These are phyloP conservation scores for Macaca nemestrina DNA, from an alignment of 2,113 vertebrate species.

Conservation along the genomic window DNA sequence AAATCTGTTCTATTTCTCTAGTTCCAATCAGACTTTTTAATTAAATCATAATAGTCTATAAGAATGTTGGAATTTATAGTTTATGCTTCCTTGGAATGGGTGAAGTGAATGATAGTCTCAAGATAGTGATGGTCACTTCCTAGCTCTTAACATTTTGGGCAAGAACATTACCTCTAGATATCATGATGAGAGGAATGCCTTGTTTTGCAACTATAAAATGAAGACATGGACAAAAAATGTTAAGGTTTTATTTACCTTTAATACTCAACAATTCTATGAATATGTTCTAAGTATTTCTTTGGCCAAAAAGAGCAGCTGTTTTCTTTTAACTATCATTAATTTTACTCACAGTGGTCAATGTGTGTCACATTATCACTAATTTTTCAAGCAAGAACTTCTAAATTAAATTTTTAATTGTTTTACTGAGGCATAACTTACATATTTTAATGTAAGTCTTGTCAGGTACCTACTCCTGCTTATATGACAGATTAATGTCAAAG, in stretches of 20 bases:
- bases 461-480: neutral
- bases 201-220: neutral
- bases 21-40: neutral
- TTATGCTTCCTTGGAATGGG: neutral
- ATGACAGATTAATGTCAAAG: neutral
- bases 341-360: neutral
- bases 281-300: constrained; percentile 3
- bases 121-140: neutral
- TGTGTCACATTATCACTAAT: neutral
- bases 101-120: neutral
- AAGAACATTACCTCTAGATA: neutral
- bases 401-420: neutral
- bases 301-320: neutral
- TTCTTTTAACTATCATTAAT: neutral
- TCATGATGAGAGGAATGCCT: neutral
- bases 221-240: constrained; percentile 4
- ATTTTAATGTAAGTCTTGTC: neutral
- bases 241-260: neutral
- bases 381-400: constrained; percentile 7
- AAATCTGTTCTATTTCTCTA: constrained; percentile 9
- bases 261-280: neutral
- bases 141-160: neutral
- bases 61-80: neutral
- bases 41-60: neutral
- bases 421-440: neutral